Conservation (phyloP, 2,797 vertebrate species). For the Triplophysa bombifrons region DNA sequence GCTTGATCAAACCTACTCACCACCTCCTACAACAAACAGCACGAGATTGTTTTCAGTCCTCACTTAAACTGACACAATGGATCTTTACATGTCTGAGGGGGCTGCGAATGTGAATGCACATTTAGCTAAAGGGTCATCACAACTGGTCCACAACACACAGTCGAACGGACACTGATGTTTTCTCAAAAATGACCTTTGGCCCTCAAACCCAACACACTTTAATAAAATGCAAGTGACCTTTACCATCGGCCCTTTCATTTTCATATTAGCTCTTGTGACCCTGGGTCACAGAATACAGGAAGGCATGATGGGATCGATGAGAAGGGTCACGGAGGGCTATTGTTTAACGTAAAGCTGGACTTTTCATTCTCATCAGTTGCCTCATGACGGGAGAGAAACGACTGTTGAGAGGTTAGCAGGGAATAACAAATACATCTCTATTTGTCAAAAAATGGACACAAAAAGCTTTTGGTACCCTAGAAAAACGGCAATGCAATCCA, state of each 20-base stretch:
- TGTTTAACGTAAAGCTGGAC: not conserved
- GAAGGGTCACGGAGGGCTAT: not conserved
- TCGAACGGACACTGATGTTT: not conserved
- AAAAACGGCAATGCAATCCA: too few species aligned
- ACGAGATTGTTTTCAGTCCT: slow-evolving; percentile 17
- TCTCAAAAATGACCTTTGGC: not conserved
- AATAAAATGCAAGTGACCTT: slow-evolving; percentile 10
- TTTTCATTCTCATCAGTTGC: not conserved
- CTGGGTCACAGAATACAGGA: not conserved
- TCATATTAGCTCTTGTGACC: slow-evolving; percentile 10
- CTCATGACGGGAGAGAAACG: not conserved
- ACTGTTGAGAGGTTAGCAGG: not conserved
- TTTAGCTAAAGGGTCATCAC: not conserved
- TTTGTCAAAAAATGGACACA: not conserved
- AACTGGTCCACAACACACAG: not conserved
- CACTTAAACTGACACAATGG: slow-evolving; percentile 40
- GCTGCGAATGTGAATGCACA: slow-evolving; percentile 6
- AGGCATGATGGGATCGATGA: slow-evolving; percentile 3
- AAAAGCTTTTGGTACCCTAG: not conserved
- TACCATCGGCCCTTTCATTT: slow-evolving; percentile 5
- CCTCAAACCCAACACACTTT: not conserved
- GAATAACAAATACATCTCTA: not conserved
- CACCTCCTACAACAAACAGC: slow-evolving; percentile 45
- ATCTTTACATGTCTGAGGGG: slow-evolving; percentile 45
- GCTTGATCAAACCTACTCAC: slow-evolving; percentile 10